phyloP scores from a whole-genome alignment of 2,113 vertebrate genomes.

The Leptobrachium leishanense region DNA sequence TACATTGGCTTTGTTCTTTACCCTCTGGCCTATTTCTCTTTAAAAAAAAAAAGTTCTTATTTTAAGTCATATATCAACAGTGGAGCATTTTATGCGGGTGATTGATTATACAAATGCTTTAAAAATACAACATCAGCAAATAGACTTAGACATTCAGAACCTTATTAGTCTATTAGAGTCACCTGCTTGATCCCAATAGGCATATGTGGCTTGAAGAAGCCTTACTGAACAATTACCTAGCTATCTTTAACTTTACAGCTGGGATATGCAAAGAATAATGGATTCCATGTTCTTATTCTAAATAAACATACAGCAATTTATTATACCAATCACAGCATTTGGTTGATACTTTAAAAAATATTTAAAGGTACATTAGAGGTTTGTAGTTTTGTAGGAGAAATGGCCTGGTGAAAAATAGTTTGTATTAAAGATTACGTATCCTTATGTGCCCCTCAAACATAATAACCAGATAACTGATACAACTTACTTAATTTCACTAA shows the following conservation, averaged over 20 bases:
- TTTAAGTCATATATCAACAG: conserved; percentile 13
- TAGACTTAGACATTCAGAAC: conserved; percentile 11
- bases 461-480: no score
- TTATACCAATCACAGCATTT: not conserved
- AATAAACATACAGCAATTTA: not conserved
- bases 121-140: conserved; percentile 12
- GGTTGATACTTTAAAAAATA: no score
- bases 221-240: not conserved
- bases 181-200: conserved; percentile 15
- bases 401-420: no score
- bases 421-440: no score
- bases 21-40: conserved; percentile 23
- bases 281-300: not conserved
- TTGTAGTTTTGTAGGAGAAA: no score
- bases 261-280: conserved; percentile 1
- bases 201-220: not conserved
- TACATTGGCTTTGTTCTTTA: conserved; percentile 12
- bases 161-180: conserved; percentile 11
- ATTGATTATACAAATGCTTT: conserved; percentile 6
- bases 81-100: not conserved
- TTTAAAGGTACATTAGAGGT: no score
- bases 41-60: not conserved
- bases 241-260: not conserved
- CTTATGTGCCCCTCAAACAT: no score
- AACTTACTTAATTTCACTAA: no score